Percentiles rank a stretch among this genome's conserved stretches.
Evolutionary conservation across 2,888 invertebrate species (phyloP).

Genomic region (Azorinus chamasolen): DNA sequence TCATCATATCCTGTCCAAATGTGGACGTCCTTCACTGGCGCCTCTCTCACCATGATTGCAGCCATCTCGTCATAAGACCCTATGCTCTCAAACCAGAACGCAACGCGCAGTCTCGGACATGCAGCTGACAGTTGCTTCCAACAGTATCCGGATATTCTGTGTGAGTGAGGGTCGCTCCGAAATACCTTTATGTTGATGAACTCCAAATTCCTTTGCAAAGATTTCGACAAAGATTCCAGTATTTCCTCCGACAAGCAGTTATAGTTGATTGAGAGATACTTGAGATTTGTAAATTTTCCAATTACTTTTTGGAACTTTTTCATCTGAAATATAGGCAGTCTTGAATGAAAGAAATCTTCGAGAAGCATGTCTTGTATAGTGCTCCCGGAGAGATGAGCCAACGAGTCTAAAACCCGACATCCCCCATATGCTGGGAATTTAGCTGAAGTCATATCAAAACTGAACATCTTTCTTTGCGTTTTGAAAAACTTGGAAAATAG

Average conservation of each 20-base stretch:
- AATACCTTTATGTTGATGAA: conserved; percentile 74
- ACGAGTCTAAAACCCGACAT: conserved; percentile 72
- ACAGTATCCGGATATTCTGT: conserved; percentile 68
- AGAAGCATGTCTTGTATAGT: conserved; percentile 69
- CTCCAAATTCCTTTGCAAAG: conserved; percentile 68
- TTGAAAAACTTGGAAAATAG: conserved; percentile 74
- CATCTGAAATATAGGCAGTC: conserved; percentile 67
- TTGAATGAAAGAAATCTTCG: conserved; percentile 79
- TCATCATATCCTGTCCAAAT: conserved; percentile 81
- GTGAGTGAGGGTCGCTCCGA: conserved; percentile 77
- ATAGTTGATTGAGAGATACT: conserved; percentile 75
- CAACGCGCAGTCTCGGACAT: conserved; percentile 73
- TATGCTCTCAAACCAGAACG: conserved; percentile 78
- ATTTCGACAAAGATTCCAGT: conserved; percentile 67
- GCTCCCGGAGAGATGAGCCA: conserved; percentile 70
- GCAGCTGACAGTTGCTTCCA: conserved; percentile 69
- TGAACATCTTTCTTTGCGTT: conserved; percentile 64
- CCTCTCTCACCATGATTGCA: conserved; percentile 72
- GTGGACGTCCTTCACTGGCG: conserved; percentile 75
- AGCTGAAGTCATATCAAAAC: conserved; percentile 74
- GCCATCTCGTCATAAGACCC: conserved; percentile 66
- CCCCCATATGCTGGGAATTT: conserved; percentile 69
- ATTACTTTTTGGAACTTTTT: conserved; percentile 68
- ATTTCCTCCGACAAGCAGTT: conserved; percentile 77
- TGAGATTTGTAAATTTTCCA: conserved; percentile 72